Percentiles rank a stretch among this genome's conserved stretches.
phyloP scores from a whole-genome alignment of 2,888 invertebrate genomes.

The Drosophila eohydei region DNA sequence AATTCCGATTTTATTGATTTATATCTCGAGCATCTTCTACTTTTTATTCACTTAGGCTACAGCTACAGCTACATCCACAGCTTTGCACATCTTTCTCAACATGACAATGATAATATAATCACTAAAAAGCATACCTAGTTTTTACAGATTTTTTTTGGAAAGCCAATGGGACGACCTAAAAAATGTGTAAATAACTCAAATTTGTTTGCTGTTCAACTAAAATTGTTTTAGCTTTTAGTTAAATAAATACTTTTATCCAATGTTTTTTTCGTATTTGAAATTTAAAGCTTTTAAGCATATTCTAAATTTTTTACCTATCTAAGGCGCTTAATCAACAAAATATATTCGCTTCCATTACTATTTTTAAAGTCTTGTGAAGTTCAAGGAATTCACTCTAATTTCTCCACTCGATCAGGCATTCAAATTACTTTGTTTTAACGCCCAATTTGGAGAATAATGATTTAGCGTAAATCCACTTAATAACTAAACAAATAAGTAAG shows the following conservation, averaged over 20 bases:
- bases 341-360: neutral
- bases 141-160: conserved; percentile 2
- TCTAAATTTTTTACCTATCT: conserved; percentile 12
- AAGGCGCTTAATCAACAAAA: conserved; percentile 2
- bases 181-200: neutral
- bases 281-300: neutral
- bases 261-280: neutral
- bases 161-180: neutral
- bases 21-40: conserved; percentile 35
- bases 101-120: conserved; percentile 62
- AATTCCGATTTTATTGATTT: conserved; percentile 76
- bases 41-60: conserved; percentile 50
- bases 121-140: conserved; percentile 12
- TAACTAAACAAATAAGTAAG: conserved; percentile 61
- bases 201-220: neutral
- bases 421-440: conserved; percentile 21
- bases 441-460: conserved; percentile 47
- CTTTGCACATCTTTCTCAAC: conserved; percentile 44
- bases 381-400: neutral
- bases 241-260: conserved; percentile 19
- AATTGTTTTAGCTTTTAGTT: neutral
- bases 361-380: neutral
- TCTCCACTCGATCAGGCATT: conserved; percentile 3
- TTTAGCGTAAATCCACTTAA: conserved; percentile 60
- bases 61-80: conserved; percentile 34